These are phyloP conservation scores for Phania funesta DNA, from an alignment of 2,888 invertebrate genomes.

Conservation along the genomic window DNA sequence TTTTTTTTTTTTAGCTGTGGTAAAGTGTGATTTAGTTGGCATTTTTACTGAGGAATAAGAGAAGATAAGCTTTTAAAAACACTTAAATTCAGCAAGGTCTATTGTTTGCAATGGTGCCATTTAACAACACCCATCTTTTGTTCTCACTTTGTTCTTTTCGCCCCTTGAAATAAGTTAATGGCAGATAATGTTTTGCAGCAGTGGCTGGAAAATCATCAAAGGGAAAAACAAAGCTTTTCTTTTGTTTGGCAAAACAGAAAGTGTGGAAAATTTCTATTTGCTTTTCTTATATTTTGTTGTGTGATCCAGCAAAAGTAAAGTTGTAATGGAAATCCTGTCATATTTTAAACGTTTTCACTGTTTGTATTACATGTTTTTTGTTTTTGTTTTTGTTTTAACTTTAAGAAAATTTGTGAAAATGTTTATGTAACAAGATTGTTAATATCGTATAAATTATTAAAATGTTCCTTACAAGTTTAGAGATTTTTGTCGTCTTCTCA, in stretches of 20 bases:
- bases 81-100: constrained; percentile 31
- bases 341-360: not conserved
- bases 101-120: constrained; percentile 45
- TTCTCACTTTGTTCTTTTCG: not conserved
- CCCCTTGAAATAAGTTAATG: constrained; percentile 33
- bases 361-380: not conserved
- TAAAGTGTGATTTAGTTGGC: not conserved
- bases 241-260: constrained; percentile 11
- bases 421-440: too few relatives aligned
- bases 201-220: constrained; percentile 22
- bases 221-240: constrained; percentile 5
- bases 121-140: constrained; percentile 13
- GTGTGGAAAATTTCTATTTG: constrained; percentile 4
- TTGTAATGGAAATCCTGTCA: constrained; percentile 16
- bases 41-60: constrained; percentile 6
- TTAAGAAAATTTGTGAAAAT: too few relatives aligned
- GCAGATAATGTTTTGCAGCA: constrained; percentile 40
- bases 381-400: not conserved
- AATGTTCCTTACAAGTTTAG: too few relatives aligned
- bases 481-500: too few relatives aligned
- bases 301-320: not conserved
- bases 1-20: not conserved
- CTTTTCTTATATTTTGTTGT: not conserved
- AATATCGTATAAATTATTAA: too few relatives aligned
- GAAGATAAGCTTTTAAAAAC: constrained; percentile 22